Conservation (phyloP, 2,113 vertebrate genomes). For the Climacteris rufus region DNA sequence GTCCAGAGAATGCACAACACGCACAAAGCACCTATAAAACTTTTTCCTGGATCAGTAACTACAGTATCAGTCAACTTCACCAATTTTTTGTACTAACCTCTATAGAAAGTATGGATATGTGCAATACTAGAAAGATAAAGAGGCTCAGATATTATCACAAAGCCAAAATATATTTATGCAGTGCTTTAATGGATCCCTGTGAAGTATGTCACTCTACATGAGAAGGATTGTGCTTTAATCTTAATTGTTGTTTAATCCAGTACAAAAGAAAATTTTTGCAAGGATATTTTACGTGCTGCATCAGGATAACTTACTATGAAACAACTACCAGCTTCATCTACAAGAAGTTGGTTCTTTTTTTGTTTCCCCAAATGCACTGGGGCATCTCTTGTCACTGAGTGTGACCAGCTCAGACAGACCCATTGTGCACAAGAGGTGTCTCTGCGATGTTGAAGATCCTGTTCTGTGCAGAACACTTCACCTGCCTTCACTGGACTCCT, state of each 20-base stretch:
- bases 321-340: not conserved
- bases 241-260: not conserved
- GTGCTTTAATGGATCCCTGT: not conserved
- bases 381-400: not conserved
- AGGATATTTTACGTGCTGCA: not conserved
- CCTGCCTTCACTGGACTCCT: not conserved
- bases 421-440: accelerated
- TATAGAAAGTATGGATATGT: not conserved
- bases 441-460: slow-evolving; percentile 7
- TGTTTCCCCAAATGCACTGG: not conserved
- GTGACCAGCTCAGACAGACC: not conserved
- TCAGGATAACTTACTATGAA: not conserved
- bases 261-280: not conserved
- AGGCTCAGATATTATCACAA: not conserved
- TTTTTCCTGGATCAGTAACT: not conserved
- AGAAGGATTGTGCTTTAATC: not conserved
- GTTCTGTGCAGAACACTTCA: not conserved
- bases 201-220: not conserved
- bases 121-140: not conserved
- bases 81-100: not conserved
- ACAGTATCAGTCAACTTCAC: not conserved
- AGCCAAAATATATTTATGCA: not conserved
- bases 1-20: not conserved
- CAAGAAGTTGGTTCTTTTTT: not conserved
- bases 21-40: not conserved